Evolutionary conservation across 2,113 vertebrate genomes (phyloP).

Genomic region (Chaetorhynchus papuensis): DNA sequence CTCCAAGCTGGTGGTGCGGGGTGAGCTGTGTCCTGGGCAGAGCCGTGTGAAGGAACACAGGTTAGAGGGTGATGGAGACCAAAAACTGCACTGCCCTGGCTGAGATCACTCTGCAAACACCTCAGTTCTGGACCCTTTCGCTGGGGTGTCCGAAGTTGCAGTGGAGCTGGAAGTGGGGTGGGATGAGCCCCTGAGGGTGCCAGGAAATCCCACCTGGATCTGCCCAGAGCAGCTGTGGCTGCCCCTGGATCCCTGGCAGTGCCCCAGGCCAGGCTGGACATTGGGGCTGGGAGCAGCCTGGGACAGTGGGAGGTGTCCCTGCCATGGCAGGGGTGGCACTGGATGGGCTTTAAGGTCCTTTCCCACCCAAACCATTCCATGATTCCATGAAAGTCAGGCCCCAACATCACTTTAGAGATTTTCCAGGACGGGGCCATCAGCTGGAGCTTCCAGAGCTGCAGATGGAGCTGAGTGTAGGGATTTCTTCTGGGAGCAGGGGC

Average conservation of each 20-base stretch:
- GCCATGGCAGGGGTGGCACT: not conserved
- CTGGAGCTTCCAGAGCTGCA: not conserved
- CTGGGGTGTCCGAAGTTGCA: not conserved
- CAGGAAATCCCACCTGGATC: not conserved
- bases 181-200: not conserved
- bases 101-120: not conserved
- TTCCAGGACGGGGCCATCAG: no score
- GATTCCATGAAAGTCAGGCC: not conserved
- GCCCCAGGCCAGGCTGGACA: not conserved
- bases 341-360: not conserved
- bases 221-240: not conserved
- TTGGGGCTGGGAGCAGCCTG: not conserved
- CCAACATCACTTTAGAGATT: not conserved
- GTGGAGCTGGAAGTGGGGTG: not conserved
- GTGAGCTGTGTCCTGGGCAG: not conserved
- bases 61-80: not conserved
- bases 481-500: not conserved
- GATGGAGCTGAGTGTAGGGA: fast-evolving
- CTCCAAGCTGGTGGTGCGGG: not conserved
- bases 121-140: fast-evolving
- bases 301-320: not conserved
- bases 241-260: not conserved
- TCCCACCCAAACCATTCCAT: not conserved
- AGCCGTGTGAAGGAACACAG: not conserved
- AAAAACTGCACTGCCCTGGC: not conserved